Evolutionary conservation across 2,888 invertebrate species (phyloP), one percentile per base, ranked within the genome.

Genomic region (Ormyrus pomaceus): DNA sequence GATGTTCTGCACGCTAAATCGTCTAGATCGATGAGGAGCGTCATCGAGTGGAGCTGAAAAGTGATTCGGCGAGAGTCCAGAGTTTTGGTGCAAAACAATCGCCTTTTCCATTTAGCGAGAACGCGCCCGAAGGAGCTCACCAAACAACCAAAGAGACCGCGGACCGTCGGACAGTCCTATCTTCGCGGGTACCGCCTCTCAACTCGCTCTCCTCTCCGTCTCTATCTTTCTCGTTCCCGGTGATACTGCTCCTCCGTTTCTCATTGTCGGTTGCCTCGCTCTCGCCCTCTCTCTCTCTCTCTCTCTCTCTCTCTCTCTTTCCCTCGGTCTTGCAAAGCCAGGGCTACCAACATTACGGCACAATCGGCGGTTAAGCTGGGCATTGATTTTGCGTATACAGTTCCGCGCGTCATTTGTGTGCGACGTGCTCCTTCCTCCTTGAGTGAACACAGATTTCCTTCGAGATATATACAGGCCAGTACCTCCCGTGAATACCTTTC

Each of bases 331-430:
- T 51, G 58, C 34, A 34, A 34, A 34, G 61, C 58, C 71, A 70
- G 79, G 81, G 81, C 79, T 82, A 83, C 82, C 81, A 80, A 84
- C 83, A 81, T 83, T 84, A 82, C 80, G 84, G 84, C 84, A 85
- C 86, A 87, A 87, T 87, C 86, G 85, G 85, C 84, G 85, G 85
- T 81, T 87, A 86, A 87, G 86, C 87, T 82, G 83, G 84, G 84
- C 87, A 88, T 89, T 88, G 88, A 90, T 89, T 89, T 89, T 87
- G 86, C 87, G 85, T 86, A 85, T 84, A 86, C 86, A 84, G 83
- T 83, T 82, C 82, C 84, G 84, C 81, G 82, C 85, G 85, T 87
- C 86, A 86, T 86, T 87, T 86, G 86, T 86, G 86, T 86, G 83
- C 75, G 84, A 84, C 82, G 79, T 82, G 81, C 83, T 81, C 78